A percentile compares a stretch with the other conserved stretches of the same genome.
These are phyloP conservation scores for Typhlichthys subterraneus DNA, from an alignment of 2,797 vertebrate genomes.

Conservation along the genomic window DNA sequence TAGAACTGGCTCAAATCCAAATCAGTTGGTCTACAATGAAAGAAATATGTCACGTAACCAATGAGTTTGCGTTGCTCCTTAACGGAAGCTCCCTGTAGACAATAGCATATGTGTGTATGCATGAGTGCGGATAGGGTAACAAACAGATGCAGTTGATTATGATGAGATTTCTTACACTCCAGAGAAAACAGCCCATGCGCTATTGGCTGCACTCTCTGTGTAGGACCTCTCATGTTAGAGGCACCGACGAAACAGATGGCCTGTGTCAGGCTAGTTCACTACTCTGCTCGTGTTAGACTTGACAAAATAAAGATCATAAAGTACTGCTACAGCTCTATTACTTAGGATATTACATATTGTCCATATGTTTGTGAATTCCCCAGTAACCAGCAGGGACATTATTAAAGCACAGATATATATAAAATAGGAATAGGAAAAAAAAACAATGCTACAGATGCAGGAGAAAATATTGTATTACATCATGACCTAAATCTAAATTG, in stretches of 20 bases:
- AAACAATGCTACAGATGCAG: too few relatives aligned
- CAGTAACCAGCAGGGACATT: too few relatives aligned
- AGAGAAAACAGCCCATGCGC: slow-evolving; percentile 38
- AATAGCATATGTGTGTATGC: slow-evolving; percentile 29
- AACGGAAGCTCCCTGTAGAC: slow-evolving; percentile 40
- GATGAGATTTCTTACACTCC: slow-evolving; percentile 28
- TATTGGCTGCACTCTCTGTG: slow-evolving; percentile 1
- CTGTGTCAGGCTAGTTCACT: background rate
- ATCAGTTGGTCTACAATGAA: slow-evolving; percentile 19
- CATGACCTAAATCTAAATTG: too few relatives aligned
- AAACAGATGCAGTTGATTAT: slow-evolving; percentile 40
- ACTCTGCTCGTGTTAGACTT: background rate
- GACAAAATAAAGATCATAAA: too few relatives aligned
- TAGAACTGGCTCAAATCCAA: slow-evolving; percentile 8
- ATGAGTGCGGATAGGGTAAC: slow-evolving; percentile 41
- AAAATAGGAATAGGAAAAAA: too few relatives aligned
- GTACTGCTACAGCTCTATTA: too few relatives aligned
- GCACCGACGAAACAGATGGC: too few relatives aligned
- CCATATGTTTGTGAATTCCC: too few relatives aligned
- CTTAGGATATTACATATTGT: too few relatives aligned
- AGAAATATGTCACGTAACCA: background rate
- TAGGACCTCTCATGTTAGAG: background rate
- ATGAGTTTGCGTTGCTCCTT: slow-evolving; percentile 34
- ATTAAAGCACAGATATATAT: too few relatives aligned
- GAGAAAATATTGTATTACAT: too few relatives aligned